phyloP scores from a whole-genome alignment of 2,797 vertebrate species.

The Urocyon cinereoargenteus region DNA sequence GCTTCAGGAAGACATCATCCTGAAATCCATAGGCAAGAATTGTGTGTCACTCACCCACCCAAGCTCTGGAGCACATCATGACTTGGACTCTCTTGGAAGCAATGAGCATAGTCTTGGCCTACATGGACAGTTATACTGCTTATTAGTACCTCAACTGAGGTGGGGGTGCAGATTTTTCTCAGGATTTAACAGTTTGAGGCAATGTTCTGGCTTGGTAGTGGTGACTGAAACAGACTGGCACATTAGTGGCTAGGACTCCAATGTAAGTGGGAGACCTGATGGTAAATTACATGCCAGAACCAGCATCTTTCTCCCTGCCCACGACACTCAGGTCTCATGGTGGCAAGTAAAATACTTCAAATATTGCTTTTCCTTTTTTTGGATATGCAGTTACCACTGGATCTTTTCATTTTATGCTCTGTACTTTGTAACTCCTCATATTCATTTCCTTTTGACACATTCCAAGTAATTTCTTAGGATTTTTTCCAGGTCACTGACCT shows the following conservation, averaged over 20 bases:
- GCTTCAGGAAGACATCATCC: slow-evolving; percentile 93
- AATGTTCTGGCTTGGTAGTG: not conserved
- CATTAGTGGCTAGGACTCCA: not conserved
- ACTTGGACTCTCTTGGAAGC: slow-evolving; percentile 94
- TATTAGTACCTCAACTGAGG: not conserved
- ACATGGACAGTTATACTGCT: not conserved
- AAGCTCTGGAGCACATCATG: slow-evolving; percentile 90
- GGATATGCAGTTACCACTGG: not conserved
- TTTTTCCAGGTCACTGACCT: not conserved
- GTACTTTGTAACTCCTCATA: not conserved
- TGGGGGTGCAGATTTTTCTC: not conserved
- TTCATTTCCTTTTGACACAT: not conserved
- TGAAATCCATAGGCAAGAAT: slow-evolving; percentile 95
- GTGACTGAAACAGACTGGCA: not conserved
- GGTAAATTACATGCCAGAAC: not conserved
- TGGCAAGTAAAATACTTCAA: not conserved
- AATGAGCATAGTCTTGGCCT: slow-evolving; percentile 54
- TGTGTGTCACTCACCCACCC: slow-evolving; percentile 94
- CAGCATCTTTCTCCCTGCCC: not conserved
- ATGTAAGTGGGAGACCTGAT: not conserved
- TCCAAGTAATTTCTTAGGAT: not conserved
- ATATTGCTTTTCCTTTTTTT: not conserved
- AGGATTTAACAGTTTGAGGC: not conserved
- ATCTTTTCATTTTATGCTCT: not conserved
- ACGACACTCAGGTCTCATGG: not conserved